A percentile compares a stretch with the other conserved stretches of the same genome.
Conservation (phyloP, 2,113 vertebrate species). For the Marmota monax region DNA sequence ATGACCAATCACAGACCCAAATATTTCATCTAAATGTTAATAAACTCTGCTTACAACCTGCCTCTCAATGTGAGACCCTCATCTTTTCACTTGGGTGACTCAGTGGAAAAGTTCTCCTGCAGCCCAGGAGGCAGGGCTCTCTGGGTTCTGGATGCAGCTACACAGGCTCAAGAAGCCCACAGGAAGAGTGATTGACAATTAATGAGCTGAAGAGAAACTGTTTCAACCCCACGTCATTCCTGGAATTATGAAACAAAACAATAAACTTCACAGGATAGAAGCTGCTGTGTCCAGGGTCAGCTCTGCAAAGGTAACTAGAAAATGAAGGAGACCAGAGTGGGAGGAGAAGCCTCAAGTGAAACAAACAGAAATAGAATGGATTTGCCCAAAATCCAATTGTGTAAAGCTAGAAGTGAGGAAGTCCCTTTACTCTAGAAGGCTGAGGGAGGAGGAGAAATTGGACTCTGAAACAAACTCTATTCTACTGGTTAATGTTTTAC, state of each 20-base stretch:
- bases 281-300: not conserved
- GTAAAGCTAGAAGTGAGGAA: conserved; percentile 30
- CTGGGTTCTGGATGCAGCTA: not conserved
- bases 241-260: not conserved
- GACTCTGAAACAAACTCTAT: conserved; percentile 32
- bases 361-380: not conserved
- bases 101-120: not conserved
- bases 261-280: not conserved
- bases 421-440: not conserved
- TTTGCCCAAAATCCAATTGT: not conserved
- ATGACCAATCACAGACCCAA: not conserved
- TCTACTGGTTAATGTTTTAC: conserved; percentile 73
- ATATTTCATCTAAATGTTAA: not conserved
- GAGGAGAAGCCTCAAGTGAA: not conserved
- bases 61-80: not conserved
- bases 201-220: conserved; percentile 49
- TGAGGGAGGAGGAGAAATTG: not conserved
- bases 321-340: not conserved
- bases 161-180: not conserved
- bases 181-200: conserved; percentile 4
- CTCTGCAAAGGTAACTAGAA: not conserved
- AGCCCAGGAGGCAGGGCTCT: not conserved
- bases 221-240: not conserved
- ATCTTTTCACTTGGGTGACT: not conserved
- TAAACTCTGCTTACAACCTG: not conserved